Conservation (phyloP, 2,888 invertebrate genomes). For the Lasioglossum marginatum region DNA sequence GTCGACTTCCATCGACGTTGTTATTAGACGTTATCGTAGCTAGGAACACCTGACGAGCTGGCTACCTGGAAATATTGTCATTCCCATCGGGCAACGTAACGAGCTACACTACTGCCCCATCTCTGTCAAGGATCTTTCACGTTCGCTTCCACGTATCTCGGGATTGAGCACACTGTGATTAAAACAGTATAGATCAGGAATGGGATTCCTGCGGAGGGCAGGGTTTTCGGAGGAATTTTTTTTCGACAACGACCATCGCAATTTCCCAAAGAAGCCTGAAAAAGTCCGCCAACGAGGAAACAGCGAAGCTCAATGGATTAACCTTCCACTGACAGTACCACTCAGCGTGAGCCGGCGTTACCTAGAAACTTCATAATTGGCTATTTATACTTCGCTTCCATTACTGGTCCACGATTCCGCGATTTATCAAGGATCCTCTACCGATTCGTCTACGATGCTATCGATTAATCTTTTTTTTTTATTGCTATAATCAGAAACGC, state of each 20-base stretch:
- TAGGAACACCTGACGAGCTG: constrained; percentile 56
- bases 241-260: too few relatives aligned
- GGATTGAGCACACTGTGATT: not conserved
- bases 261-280: too few relatives aligned
- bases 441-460: constrained; percentile 33
- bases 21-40: constrained; percentile 61
- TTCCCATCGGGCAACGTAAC: constrained; percentile 30
- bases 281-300: not conserved
- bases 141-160: not conserved
- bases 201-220: not conserved
- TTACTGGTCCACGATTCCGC: constrained; percentile 25
- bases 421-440: constrained; percentile 37
- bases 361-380: constrained; percentile 40
- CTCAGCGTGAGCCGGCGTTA: not conserved
- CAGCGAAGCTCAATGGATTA: not conserved
- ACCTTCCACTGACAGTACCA: not conserved
- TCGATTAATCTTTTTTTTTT: not conserved
- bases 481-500: constrained; percentile 30
- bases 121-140: constrained; percentile 43
- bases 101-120: constrained; percentile 36
- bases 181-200: not conserved
- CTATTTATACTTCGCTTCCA: constrained; percentile 24
- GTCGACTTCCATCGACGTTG: constrained; percentile 41
- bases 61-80: constrained; percentile 51
- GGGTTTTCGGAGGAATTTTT: not conserved